Evolutionary conservation across 2,888 invertebrate species (phyloP).

Genomic region (Leptodirus hochenwartii): DNA sequence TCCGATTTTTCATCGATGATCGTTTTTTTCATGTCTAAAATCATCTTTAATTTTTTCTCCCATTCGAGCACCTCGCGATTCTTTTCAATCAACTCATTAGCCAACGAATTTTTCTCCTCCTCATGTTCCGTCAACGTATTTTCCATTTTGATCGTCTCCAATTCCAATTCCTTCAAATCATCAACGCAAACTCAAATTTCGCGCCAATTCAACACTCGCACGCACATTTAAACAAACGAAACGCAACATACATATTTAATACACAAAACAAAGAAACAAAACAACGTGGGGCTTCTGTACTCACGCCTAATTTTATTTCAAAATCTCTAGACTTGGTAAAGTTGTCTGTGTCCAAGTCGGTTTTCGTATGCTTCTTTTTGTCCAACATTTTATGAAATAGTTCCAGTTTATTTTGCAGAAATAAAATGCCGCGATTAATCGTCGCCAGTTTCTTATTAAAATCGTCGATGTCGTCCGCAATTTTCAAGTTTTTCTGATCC

Average conservation of each 20-base stretch:
- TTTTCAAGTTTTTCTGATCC: slow-evolving; percentile 54
- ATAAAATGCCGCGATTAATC: slow-evolving; percentile 38
- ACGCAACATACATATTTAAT: no score
- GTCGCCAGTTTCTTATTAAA: slow-evolving; percentile 35
- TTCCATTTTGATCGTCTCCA: slow-evolving; percentile 44
- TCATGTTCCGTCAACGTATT: slow-evolving; percentile 46
- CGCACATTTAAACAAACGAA: no score
- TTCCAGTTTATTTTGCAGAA: slow-evolving; percentile 39
- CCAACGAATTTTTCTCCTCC: slow-evolving; percentile 43
- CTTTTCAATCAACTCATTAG: slow-evolving; percentile 40
- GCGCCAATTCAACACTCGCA: no score
- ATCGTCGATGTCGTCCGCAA: slow-evolving; percentile 43
- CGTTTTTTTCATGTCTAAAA: slow-evolving; percentile 49
- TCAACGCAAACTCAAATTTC: no score
- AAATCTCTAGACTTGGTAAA: slow-evolving; percentile 28
- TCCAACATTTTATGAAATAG: slow-evolving; percentile 37
- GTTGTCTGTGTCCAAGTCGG: slow-evolving; percentile 34
- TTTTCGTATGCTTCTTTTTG: slow-evolving; percentile 33
- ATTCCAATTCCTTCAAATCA: slow-evolving; percentile 42
- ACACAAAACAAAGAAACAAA: slow-evolving; percentile 4
- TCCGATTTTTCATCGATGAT: slow-evolving; percentile 44
- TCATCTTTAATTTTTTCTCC: slow-evolving; percentile 62
- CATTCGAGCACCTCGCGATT: slow-evolving; percentile 57
- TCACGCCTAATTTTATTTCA: slow-evolving; percentile 1
- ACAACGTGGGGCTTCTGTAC: not conserved